phyloP scores from a whole-genome alignment of 1,140 invertebrate species.

The Charaxes varanes region DNA sequence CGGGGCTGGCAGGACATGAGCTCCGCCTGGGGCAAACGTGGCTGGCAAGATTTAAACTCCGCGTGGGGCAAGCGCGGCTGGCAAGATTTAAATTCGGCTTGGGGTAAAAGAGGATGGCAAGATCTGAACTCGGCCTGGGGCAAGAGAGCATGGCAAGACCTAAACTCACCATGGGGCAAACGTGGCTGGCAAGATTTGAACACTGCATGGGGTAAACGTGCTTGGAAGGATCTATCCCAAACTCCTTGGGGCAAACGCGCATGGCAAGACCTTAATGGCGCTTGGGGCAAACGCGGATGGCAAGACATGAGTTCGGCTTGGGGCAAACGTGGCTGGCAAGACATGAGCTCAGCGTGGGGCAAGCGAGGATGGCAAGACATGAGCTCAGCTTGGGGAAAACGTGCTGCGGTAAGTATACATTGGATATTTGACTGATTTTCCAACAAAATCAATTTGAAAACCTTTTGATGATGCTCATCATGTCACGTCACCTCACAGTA shows the following conservation, averaged over 20 bases:
- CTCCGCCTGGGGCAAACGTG: slow-evolving; percentile 76
- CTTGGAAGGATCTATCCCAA: slow-evolving; percentile 76
- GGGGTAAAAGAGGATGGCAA: slow-evolving; percentile 79
- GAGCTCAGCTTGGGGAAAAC: slow-evolving; percentile 75
- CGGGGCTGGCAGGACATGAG: slow-evolving; percentile 52
- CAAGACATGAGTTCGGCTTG: slow-evolving; percentile 75
- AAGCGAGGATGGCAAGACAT: slow-evolving; percentile 77
- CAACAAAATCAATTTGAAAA: too few species aligned
- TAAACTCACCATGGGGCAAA: slow-evolving; percentile 77
- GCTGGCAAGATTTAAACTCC: slow-evolving; percentile 76
- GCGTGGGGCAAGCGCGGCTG: slow-evolving; percentile 79
- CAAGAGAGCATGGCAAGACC: slow-evolving; percentile 77
- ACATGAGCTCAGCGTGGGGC: slow-evolving; percentile 62
- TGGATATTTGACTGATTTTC: not conserved
- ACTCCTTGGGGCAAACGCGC: slow-evolving; percentile 74
- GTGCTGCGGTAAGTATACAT: slow-evolving; percentile 69
- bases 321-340: slow-evolving; percentile 72
- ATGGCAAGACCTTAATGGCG: slow-evolving; percentile 74
- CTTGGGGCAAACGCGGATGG: slow-evolving; percentile 79
- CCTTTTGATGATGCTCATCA: too few species aligned
- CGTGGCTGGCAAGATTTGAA: slow-evolving; percentile 77
- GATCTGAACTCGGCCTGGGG: slow-evolving; percentile 78
- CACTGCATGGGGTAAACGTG: slow-evolving; percentile 77
- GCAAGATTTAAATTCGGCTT: slow-evolving; percentile 76
- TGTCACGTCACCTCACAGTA: too few species aligned